These are phyloP conservation scores for Aphis gossypii DNA, from an alignment of 1,140 invertebrate species.

Conservation along the genomic window DNA sequence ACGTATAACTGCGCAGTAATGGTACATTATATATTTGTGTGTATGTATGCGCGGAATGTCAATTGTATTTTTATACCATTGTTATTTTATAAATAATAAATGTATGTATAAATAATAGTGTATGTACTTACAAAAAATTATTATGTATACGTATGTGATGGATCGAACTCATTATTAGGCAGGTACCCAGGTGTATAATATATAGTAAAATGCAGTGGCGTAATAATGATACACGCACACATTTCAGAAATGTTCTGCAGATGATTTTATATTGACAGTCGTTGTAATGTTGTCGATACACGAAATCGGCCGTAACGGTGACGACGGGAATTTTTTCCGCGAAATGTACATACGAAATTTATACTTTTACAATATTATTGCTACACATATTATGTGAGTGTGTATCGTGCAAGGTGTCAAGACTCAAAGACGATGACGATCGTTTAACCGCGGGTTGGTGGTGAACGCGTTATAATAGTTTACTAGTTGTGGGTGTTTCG, in stretches of 20 bases:
- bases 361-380: neutral
- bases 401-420: too few relatives aligned
- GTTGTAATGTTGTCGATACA: neutral
- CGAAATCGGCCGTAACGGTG: neutral
- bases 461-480: neutral
- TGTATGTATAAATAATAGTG: neutral
- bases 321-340: neutral
- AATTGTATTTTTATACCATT: neutral
- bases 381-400: too few relatives aligned
- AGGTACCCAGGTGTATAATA: neutral
- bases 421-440: neutral
- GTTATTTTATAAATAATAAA: neutral
- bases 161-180: neutral
- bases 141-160: neutral
- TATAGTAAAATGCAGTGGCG: neutral
- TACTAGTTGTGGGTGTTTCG: neutral
- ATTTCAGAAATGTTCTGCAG: neutral
- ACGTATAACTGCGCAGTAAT: slow-evolving; percentile 15
- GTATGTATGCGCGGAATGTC: neutral
- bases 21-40: neutral
- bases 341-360: neutral
- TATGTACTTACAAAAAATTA: neutral
- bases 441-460: too few relatives aligned
- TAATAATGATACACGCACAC: neutral
- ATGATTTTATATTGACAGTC: neutral